Evolutionary conservation across 2,888 invertebrate genomes (phyloP), one percentile per base, ranked within the genome.

Genomic region (Leucoptera coffeella): DNA sequence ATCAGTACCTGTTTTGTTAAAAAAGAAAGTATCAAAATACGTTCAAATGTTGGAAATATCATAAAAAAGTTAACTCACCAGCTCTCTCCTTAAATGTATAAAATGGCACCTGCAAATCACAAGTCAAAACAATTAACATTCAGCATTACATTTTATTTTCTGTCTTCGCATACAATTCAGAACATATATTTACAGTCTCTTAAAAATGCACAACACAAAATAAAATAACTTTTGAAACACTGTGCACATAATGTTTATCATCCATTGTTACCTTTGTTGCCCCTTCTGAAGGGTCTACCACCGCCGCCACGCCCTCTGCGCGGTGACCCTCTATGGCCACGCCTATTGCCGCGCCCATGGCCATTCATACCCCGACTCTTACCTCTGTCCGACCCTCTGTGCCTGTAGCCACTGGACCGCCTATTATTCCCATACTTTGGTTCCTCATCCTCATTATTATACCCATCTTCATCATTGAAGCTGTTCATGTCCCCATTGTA

Each of bases 1-100:
- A 21, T 12, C 19, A 23, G 23, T 23, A 28, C 22, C 15, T 27
- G 23, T 14, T 8, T 23, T 15, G 12, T 8, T 4, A 28, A 15
- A 28, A 7, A 22, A 22, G 12, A 3, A n/a, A 8, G 7, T 15
- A 11, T 14, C 15, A 27, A 27, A 40, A 37, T 27, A 29, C 31
- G 12, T 36, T 29, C 24, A 45, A 50, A 45, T 39, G 41, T 46
- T 37, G 36, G 39, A 38, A 28, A 30, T 41, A 45, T 35, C 40
- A 42, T 46, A n/a, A n/a, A 53, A 42, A 50, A 45, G 45, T 45
- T 29, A 56, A 67, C 67, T 67, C 47, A 67, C 67, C 67, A 46
- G 39, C 35, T 17, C 2, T 15, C 12, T 10, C n/a, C 20, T 21
- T n/a, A n/a, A n/a, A n/a, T n/a, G n/a, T n/a, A n/a, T n/a, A n/a